phyloP scores from a whole-genome alignment of 1,140 invertebrate species.

The Tyrophagus putrescentiae region DNA sequence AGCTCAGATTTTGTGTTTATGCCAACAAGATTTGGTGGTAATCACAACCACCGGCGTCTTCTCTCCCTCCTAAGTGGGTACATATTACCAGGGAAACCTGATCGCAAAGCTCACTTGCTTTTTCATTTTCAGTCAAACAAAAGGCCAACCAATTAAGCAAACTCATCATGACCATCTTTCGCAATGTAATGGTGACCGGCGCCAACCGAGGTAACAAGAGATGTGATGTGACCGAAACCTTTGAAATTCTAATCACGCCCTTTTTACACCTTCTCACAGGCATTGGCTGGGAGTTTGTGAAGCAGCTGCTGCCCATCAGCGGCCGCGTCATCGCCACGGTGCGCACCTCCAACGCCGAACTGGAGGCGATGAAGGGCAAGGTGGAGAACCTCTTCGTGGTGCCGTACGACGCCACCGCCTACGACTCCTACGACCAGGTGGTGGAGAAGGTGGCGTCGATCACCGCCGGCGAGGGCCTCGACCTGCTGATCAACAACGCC shows the following conservation, averaged over 20 bases:
- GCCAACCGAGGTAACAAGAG: conserved; percentile 63
- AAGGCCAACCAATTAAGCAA: too few relatives aligned
- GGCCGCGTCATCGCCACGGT: conserved; percentile 56
- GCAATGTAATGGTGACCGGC: conserved; percentile 58
- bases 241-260: too few relatives aligned
- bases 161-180: too few relatives aligned
- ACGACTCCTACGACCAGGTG: conserved; percentile 20
- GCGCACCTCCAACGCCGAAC: conserved; percentile 40
- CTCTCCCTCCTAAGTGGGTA: too few relatives aligned
- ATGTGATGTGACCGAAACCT: too few relatives aligned
- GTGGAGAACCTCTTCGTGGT: conserved; percentile 6
- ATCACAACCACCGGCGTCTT: too few relatives aligned
- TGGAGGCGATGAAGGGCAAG: neutral
- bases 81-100: too few relatives aligned
- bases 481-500: conserved; percentile 73
- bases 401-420: conserved; percentile 24
- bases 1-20: too few relatives aligned
- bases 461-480: conserved; percentile 52
- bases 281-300: conserved; percentile 64
- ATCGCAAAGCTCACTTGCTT: too few relatives aligned
- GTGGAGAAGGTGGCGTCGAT: conserved; percentile 27
- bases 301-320: conserved; percentile 44
- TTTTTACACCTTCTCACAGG: too few relatives aligned
- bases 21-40: too few relatives aligned
- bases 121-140: too few relatives aligned